Evolutionary conservation across 2,113 vertebrate species (phyloP).

Genomic region (Philantomba maxwellii): DNA sequence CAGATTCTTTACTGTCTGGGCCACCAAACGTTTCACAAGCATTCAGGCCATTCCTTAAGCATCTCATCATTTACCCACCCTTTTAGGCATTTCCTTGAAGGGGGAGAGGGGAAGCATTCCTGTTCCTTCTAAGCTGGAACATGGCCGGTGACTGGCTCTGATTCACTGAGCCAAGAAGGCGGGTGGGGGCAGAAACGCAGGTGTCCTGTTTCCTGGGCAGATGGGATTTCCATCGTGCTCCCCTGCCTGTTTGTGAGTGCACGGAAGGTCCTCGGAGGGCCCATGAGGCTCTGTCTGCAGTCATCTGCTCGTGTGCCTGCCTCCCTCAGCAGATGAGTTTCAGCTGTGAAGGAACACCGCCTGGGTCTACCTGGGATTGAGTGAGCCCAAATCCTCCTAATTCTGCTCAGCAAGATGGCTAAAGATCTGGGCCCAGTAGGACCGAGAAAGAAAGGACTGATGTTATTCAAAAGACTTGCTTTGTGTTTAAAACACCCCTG

Average conservation of each 20-base stretch:
- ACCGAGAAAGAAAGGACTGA: background rate
- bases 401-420: background rate
- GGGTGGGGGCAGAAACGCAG: background rate
- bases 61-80: no score
- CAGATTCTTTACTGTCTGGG: background rate
- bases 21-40: background rate
- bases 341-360: background rate
- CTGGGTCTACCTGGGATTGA: background rate
- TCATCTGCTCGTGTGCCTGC: background rate
- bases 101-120: no score
- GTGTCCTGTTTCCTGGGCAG: background rate
- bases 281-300: rapidly evolving
- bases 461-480: background rate
- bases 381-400: background rate
- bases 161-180: background rate
- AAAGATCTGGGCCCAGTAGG: background rate
- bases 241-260: background rate
- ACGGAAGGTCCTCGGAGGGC: rapidly evolving
- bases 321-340: background rate
- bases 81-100: background rate
- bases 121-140: background rate
- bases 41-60: background rate
- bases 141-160: rapidly evolving
- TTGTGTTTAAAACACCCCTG: background rate
- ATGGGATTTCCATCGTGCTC: background rate